phyloP scores from a whole-genome alignment of 2,888 invertebrate species.

The Nephrotoma guestfalica region DNA sequence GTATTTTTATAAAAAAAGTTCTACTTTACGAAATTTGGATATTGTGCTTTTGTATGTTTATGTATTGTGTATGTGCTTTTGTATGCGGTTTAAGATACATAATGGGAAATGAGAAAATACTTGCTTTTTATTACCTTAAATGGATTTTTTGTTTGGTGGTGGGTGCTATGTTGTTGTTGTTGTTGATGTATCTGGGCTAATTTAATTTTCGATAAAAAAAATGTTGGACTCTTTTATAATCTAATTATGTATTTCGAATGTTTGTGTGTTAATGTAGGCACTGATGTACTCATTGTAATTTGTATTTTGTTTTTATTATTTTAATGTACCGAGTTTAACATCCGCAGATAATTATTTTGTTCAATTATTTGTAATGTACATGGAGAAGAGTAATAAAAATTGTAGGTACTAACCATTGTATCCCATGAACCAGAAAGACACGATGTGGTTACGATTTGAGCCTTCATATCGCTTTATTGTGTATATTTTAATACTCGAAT shows the following conservation, averaged over 20 bases:
- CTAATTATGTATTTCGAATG: not conserved
- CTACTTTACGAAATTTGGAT: not conserved
- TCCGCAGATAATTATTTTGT: not conserved
- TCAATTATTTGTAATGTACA: not conserved
- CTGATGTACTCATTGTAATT: not conserved
- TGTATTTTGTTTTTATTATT: not conserved
- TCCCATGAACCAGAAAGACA: too few relatives aligned
- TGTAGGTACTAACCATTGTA: not conserved
- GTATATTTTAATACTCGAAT: too few relatives aligned
- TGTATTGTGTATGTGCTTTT: not conserved
- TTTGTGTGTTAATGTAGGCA: not conserved
- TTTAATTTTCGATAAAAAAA: not conserved
- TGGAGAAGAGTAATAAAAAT: not conserved
- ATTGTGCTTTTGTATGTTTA: not conserved
- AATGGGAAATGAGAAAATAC: not conserved
- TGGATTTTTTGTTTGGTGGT: not conserved
- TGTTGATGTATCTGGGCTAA: not conserved
- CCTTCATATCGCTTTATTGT: too few relatives aligned
- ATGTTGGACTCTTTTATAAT: not conserved
- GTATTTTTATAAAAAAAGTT: not conserved
- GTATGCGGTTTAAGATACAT: not conserved
- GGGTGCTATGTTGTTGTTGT: not conserved
- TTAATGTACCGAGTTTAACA: not conserved
- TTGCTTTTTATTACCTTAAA: not conserved
- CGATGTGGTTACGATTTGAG: too few relatives aligned